A percentile compares a stretch with the other conserved stretches of the same genome.
Evolutionary conservation across 1,140 invertebrate species (phyloP).

Genomic region (Micrasema longulum): DNA sequence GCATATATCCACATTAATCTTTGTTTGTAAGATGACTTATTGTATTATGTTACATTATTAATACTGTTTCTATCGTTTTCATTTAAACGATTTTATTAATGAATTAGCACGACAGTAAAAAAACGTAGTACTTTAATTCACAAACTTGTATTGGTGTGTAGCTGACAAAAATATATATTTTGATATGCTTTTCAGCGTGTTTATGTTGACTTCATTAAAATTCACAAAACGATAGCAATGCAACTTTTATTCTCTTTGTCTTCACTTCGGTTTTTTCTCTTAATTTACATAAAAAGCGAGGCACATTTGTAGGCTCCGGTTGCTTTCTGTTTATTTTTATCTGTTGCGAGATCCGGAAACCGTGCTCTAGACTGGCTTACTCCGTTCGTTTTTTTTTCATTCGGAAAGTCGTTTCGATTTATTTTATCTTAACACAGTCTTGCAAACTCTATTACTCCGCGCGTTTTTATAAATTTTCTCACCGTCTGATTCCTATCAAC

Average conservation of each 20-base stretch:
- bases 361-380: constrained; percentile 29
- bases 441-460: constrained; percentile 13
- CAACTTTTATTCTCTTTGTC: constrained; percentile 43
- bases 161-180: too few species aligned
- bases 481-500: not conserved
- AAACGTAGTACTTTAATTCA: too few species aligned
- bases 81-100: too few species aligned
- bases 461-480: constrained; percentile 23
- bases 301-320: constrained; percentile 53
- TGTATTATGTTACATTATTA: too few species aligned
- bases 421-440: constrained; percentile 38
- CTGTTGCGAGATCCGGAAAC: constrained; percentile 53
- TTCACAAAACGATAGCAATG: constrained; percentile 36
- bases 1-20: too few species aligned
- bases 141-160: too few species aligned
- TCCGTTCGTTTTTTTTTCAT: constrained; percentile 30
- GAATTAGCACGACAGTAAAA: too few species aligned
- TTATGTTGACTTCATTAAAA: constrained; percentile 34
- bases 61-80: too few species aligned
- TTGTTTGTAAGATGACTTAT: too few species aligned
- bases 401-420: constrained; percentile 32
- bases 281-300: constrained; percentile 55
- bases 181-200: not conserved
- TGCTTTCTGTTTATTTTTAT: constrained; percentile 53
- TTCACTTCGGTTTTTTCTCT: constrained; percentile 41